Evolutionary conservation across 2,888 invertebrate species (phyloP).

Genomic region (Spicauda simplicius): DNA sequence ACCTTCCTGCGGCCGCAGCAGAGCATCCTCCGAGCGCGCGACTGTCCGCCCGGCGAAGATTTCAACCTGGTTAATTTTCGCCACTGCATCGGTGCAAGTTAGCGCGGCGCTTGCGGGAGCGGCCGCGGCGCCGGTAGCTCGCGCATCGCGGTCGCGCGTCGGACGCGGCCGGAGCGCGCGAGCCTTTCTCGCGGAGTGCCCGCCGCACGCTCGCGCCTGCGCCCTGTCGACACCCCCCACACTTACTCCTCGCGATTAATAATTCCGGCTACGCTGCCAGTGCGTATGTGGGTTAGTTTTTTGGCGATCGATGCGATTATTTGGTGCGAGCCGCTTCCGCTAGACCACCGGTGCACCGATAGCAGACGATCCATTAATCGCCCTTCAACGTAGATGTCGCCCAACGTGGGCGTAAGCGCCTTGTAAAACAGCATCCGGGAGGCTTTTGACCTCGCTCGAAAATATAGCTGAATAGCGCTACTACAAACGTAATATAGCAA

Average conservation of each 20-base stretch:
- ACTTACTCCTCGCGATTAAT: conserved; percentile 80
- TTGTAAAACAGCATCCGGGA: conserved; percentile 22
- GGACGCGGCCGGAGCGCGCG: conserved; percentile 81
- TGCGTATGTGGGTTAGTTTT: conserved; percentile 85
- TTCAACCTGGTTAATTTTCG: conserved; percentile 92
- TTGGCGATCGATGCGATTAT: conserved; percentile 84
- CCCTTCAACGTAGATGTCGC: conserved; percentile 56
- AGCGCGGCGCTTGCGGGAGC: conserved; percentile 84
- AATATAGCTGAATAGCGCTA: conserved; percentile 21
- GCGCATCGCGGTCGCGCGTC: conserved; percentile 77
- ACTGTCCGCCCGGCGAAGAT: conserved; percentile 87
- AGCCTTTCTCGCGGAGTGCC: conserved; percentile 81
- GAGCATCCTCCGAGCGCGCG: conserved; percentile 95
- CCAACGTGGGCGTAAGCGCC: conserved; percentile 13
- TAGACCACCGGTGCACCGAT: conserved; percentile 63
- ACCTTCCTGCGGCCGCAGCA: conserved; percentile 98
- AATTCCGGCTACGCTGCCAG: conserved; percentile 84
- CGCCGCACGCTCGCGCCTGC: conserved; percentile 70
- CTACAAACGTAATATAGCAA: conserved; percentile 20
- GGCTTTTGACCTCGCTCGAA: conserved; percentile 30
- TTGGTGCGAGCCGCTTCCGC: conserved; percentile 74
- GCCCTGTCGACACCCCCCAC: conserved; percentile 67
- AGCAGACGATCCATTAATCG: conserved; percentile 75
- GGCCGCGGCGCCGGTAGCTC: conserved; percentile 78
- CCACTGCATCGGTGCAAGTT: conserved; percentile 92